These are phyloP conservation scores for Orchestia grillus DNA, from an alignment of 1,140 invertebrate genomes.

Conservation along the genomic window DNA sequence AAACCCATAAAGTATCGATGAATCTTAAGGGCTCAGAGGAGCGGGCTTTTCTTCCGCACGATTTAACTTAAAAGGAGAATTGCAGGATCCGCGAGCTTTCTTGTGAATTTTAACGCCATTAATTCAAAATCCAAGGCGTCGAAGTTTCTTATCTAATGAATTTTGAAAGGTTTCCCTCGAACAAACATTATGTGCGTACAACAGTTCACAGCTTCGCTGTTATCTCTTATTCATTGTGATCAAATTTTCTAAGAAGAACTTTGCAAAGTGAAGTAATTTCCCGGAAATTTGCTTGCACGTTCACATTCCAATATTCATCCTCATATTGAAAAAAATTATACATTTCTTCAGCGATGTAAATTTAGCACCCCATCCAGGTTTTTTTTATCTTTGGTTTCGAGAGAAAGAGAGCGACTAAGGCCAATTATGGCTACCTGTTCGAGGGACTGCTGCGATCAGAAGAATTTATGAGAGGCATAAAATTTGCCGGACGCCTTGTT, in stretches of 20 bases:
- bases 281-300: neutral
- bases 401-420: neutral
- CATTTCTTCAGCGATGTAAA: neutral
- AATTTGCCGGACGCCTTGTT: slow-evolving; percentile 28
- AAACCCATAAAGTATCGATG: slow-evolving; percentile 56
- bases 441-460: neutral
- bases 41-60: slow-evolving; percentile 39
- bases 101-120: slow-evolving; percentile 44
- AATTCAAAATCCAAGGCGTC: neutral
- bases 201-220: neutral
- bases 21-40: slow-evolving; percentile 30
- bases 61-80: slow-evolving; percentile 36
- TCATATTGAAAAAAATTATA: neutral
- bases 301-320: neutral
- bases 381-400: neutral
- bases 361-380: neutral
- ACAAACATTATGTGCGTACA: neutral
- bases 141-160: neutral
- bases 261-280: neutral
- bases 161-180: neutral
- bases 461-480: slow-evolving; percentile 5
- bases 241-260: neutral
- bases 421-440: neutral
- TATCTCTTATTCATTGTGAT: neutral
- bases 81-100: neutral